A percentile compares a stretch with the other conserved stretches of the same genome.
phyloP scores from a whole-genome alignment of 2,888 invertebrate genomes.

The Tenodera sinensis region DNA sequence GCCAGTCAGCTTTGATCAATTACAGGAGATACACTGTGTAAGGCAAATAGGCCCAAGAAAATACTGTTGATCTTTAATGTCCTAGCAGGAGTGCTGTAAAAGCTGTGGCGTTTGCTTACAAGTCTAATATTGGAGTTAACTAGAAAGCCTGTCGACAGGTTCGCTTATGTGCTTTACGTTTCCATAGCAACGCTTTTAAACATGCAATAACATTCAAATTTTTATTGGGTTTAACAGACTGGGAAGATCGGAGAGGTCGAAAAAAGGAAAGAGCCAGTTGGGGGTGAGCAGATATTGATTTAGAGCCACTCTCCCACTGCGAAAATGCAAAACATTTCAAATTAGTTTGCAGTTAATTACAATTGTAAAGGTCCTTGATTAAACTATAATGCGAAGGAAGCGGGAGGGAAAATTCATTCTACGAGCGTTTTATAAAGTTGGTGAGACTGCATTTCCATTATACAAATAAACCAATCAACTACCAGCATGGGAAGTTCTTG shows the following conservation, averaged over 20 bases:
- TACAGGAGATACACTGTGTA: too few relatives aligned
- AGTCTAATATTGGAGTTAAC: neutral
- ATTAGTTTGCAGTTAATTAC: neutral
- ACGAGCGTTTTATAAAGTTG: neutral
- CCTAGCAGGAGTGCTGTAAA: neutral
- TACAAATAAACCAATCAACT: neutral
- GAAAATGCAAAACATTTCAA: neutral
- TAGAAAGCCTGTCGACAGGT: neutral
- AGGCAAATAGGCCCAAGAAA: too few relatives aligned
- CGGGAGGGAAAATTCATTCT: neutral
- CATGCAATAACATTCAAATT: slow-evolving; percentile 15
- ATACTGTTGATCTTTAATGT: neutral
- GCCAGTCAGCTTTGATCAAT: too few relatives aligned
- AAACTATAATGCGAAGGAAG: neutral
- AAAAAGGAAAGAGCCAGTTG: neutral
- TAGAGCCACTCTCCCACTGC: neutral
- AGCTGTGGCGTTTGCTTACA: neutral
- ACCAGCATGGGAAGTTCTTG: too few relatives aligned
- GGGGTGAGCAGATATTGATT: neutral
- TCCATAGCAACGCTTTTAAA: slow-evolving; percentile 2
- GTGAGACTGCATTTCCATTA: neutral
- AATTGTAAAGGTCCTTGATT: neutral
- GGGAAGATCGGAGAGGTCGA: neutral
- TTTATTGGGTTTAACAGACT: slow-evolving; percentile 7
- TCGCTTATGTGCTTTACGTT: neutral